Percentiles rank a stretch among this genome's conserved stretches.
phyloP scores from a whole-genome alignment of 2,113 vertebrate genomes.

The Phrynosoma blainvillii region DNA sequence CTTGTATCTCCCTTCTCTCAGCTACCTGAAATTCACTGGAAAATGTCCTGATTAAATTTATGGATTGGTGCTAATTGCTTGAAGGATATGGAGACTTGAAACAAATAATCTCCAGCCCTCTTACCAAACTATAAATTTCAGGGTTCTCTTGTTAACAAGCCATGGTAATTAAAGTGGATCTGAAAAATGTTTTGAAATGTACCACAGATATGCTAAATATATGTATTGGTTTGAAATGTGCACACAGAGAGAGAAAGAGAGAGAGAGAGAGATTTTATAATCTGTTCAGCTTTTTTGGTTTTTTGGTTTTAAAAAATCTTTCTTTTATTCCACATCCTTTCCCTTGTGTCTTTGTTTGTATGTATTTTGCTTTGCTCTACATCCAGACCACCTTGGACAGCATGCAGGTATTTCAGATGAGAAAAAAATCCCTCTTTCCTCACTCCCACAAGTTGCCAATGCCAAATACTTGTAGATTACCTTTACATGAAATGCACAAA shows the following conservation, averaged over 20 bases:
- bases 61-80: neutral
- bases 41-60: too few relatives aligned
- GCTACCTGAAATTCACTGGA: neutral
- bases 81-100: neutral
- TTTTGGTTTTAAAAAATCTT: conserved; percentile 78
- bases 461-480: neutral
- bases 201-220: neutral
- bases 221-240: conserved; percentile 60
- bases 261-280: conserved; percentile 44
- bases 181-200: neutral
- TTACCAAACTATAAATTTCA: neutral
- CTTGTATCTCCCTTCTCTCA: neutral
- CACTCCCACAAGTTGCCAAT: neutral
- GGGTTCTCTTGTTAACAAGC: neutral
- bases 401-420: conserved; percentile 94
- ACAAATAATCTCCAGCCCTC: neutral
- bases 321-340: conserved; percentile 72
- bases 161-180: neutral
- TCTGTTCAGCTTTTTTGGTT: conserved; percentile 65
- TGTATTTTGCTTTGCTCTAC: conserved; percentile 81
- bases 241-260: neutral
- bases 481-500: conserved; percentile 41
- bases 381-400: conserved; percentile 97
- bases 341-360: conserved; percentile 80
- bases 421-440: neutral